Conservation (phyloP, 2,797 vertebrate species). For the Florisuga fusca region DNA sequence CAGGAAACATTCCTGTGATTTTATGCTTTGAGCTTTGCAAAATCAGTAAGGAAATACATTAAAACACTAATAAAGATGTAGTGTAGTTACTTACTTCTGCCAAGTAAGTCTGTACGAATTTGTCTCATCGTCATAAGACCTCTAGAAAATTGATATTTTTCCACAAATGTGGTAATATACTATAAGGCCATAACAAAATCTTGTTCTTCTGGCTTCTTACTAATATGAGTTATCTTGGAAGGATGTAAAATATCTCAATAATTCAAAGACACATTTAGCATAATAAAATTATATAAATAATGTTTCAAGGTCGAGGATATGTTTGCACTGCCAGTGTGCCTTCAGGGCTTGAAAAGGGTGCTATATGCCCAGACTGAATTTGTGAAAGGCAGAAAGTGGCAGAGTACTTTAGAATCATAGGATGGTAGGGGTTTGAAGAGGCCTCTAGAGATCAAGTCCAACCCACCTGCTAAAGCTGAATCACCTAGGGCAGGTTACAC, state of each 20-base stretch:
- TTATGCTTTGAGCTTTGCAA: slow-evolving; percentile 33
- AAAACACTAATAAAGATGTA: not conserved
- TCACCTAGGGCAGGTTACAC: too few relatives aligned
- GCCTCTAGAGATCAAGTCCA: too few relatives aligned
- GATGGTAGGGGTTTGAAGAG: too few relatives aligned
- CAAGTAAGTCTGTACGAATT: not conserved
- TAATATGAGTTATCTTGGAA: not conserved
- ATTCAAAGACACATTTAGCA: not conserved
- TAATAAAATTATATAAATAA: not conserved
- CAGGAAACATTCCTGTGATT: slow-evolving; percentile 15
- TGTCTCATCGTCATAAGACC: not conserved
- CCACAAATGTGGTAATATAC: not conserved
- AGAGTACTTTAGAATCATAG: not conserved
- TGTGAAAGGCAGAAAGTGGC: not conserved
- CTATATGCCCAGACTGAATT: not conserved
- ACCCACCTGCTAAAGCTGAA: too few relatives aligned
- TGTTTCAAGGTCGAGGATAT: not conserved
- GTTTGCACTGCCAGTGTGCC: not conserved
- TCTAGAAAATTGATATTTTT: not conserved
- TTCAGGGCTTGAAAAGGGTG: not conserved
- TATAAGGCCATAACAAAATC: not conserved
- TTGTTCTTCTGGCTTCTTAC: not conserved
- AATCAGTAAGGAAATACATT: slow-evolving; percentile 14
- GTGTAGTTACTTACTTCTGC: not conserved
- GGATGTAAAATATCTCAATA: not conserved